phyloP scores from a whole-genome alignment of 2,113 vertebrate genomes.

The Oncorhynchus mykiss region DNA sequence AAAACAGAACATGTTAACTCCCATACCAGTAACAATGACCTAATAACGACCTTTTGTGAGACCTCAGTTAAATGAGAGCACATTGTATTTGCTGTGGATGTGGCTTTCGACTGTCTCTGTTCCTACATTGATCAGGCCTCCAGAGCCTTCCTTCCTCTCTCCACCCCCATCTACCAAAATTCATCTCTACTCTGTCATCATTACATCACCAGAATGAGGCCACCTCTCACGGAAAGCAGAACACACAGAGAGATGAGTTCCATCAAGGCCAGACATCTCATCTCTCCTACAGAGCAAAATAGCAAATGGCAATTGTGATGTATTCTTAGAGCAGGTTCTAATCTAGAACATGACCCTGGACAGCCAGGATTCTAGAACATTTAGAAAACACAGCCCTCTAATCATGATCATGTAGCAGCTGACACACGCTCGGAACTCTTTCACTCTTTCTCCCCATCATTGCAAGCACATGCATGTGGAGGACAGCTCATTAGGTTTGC shows the following conservation, averaged over 20 bases:
- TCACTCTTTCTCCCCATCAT: conserved; percentile 17
- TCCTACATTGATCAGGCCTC: conserved; percentile 33
- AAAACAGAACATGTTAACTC: background rate
- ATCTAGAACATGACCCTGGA: background rate
- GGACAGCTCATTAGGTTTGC: conserved; percentile 57
- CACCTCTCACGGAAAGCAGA: conserved; percentile 31
- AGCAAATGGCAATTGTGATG: background rate
- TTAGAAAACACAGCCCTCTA: conserved; percentile 1
- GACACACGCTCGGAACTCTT: background rate
- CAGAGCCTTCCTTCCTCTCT: conserved; percentile 19
- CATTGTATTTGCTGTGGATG: conserved; percentile 16
- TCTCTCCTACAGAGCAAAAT: background rate
- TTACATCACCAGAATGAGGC: conserved; percentile 51
- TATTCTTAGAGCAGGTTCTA: background rate
- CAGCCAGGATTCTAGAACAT: background rate
- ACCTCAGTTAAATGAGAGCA: background rate
- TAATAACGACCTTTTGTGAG: background rate
- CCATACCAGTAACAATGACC: background rate
- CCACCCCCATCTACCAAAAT: conserved; percentile 45
- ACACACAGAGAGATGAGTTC: background rate
- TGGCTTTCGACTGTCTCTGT: conserved; percentile 11
- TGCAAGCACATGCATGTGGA: conserved; percentile 47
- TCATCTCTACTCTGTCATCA: conserved; percentile 30
- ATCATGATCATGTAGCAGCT: background rate
- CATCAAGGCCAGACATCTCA: conserved; percentile 31